Conservation (phyloP, 2,113 vertebrate species). For the Psammodynastes pulverulentus region DNA sequence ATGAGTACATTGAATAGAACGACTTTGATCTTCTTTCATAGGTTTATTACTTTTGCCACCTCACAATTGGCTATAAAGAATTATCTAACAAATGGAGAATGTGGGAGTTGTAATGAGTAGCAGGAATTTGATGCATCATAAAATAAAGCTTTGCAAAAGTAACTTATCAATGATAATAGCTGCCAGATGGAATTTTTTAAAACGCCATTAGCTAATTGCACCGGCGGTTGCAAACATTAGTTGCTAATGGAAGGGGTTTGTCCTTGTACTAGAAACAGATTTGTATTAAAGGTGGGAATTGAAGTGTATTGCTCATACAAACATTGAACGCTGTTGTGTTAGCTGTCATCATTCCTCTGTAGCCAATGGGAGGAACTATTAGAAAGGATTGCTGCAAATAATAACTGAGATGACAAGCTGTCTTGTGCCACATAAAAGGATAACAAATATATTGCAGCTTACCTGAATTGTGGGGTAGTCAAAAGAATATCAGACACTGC, state of each 20-base stretch:
- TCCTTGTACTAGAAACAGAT: background rate
- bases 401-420: background rate
- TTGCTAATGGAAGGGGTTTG: background rate
- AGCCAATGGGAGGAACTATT: background rate
- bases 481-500: background rate
- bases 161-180: conserved; percentile 13
- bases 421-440: background rate
- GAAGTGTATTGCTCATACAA: background rate
- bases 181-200: conserved; percentile 3
- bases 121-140: conserved; percentile 17
- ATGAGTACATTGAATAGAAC: conserved; percentile 35
- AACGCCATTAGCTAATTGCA: conserved; percentile 22
- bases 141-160: conserved; percentile 25
- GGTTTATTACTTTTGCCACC: conserved; percentile 24
- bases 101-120: background rate
- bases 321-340: background rate
- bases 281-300: background rate
- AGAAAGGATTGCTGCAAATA: background rate
- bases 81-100: conserved; percentile 27
- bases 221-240: background rate
- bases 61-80: conserved; percentile 28
- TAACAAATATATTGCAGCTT: background rate
- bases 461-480: background rate
- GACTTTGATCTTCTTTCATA: conserved; percentile 15
- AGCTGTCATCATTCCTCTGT: background rate